Evolutionary conservation across 2,113 vertebrate genomes (phyloP).

Genomic region (Artemisiospiza belli): DNA sequence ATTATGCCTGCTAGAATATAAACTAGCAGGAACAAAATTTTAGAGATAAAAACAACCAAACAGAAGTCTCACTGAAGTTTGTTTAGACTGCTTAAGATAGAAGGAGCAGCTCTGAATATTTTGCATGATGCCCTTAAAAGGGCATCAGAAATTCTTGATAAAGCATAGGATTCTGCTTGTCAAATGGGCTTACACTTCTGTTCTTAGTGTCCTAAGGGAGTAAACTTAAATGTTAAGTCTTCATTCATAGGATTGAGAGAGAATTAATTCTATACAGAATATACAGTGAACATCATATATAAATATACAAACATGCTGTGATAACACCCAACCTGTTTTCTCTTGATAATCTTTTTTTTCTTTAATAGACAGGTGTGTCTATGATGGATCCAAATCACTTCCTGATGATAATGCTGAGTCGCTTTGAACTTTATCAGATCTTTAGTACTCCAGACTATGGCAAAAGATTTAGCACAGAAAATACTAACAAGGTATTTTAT

Average conservation of each 20-base stretch:
- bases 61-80: neutral
- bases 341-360: neutral
- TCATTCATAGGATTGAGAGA: neutral
- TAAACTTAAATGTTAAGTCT: neutral
- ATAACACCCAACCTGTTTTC: neutral
- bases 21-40: neutral
- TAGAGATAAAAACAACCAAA: neutral
- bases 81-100: neutral
- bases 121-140: neutral
- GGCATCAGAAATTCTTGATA: neutral
- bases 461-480: conserved; percentile 87
- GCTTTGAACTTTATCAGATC: conserved; percentile 95
- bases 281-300: neutral
- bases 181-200: neutral
- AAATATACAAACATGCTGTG: neutral
- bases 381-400: conserved; percentile 99
- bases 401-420: conserved; percentile 94
- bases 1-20: neutral
- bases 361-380: conserved; percentile 88
- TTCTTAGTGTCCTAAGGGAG: neutral
- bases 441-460: conserved; percentile 91
- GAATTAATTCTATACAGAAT: neutral
- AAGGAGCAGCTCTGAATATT: neutral
- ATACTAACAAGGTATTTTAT: conserved; percentile 87
- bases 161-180: neutral